Base-by-base conservation (phyloP, 2,888 invertebrate species). In the Limnephilus lunatus region DNA sequence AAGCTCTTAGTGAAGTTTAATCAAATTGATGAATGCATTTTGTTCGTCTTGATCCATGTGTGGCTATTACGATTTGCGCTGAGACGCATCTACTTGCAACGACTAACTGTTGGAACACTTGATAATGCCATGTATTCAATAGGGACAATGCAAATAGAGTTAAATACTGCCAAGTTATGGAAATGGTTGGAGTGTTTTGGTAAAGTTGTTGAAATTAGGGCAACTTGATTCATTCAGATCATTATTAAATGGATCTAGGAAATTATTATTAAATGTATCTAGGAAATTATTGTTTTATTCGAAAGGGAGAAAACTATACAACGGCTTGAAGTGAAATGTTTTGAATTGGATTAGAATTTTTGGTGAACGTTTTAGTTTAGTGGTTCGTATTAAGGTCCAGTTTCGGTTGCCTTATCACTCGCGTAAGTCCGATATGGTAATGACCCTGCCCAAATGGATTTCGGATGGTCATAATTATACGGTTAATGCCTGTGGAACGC, bases 371-470 rank as follows among this genome's bases (percentile, higher is more conserved):
- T 25, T 68, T 25, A 9, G 25, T 25, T 68, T 25, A 2, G 25
- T 19, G 68, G 25, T 68, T 25, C 9, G 53, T 25, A 25, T 25
- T n/a, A 25, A 25, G 68, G 68, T 68, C 68, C 25, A 44, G 86
- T 39, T 44, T 44, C 30, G 44, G 83, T 83, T 48, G 91, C 85
- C 83, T 83, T 91, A 91, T 91, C 91, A 53, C 48, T 44, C 48
- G 81, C 88, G 81, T 35, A 89, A 85, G 92, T 53, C 91, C 89
- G 91, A 92, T 92, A 92, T 92, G 90, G 86, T 93, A 93, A 93
- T 92, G 93, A 90, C 90, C 89, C 90, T 68, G 53, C 44, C 83
- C 89, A 93, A 93, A 93, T 93, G 93, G 93, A 92, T 92, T 93
- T 90, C 90, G 92, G 93, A 93, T 90, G 92, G 88, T 88, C 90